Conservation (phyloP, 2,113 vertebrate species). For the Cardinalis cardinalis region DNA sequence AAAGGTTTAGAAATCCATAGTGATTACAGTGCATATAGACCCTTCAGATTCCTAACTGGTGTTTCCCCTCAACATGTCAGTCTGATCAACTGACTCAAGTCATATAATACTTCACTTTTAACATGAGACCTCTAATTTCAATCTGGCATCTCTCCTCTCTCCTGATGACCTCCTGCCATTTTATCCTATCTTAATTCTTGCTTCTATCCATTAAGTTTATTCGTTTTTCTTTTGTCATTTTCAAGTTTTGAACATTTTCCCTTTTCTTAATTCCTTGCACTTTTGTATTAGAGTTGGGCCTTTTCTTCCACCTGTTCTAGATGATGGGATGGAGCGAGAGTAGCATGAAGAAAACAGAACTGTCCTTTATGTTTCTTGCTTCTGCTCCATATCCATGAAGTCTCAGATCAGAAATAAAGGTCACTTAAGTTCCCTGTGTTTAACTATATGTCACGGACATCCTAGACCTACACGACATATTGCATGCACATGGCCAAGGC, state of each 20-base stretch:
- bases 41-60: neutral
- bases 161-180: accelerated
- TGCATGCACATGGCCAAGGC: neutral
- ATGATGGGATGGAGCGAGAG: neutral
- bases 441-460: neutral
- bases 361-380: neutral
- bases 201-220: neutral
- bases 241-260: neutral
- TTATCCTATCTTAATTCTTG: neutral
- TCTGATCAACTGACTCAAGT: neutral
- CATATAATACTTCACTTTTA: neutral
- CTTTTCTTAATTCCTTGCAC: neutral
- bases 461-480: neutral
- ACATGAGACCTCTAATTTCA: neutral
- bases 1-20: neutral
- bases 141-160: neutral
- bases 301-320: neutral
- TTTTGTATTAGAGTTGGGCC: neutral
- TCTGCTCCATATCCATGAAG: neutral
- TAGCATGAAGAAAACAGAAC: neutral
- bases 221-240: neutral
- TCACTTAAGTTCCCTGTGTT: neutral
- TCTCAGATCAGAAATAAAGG: neutral
- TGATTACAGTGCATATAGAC: neutral
- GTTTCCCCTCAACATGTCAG: neutral